Base-by-base conservation (phyloP, 1,140 invertebrate species). In the Drosophila pandora region DNA sequence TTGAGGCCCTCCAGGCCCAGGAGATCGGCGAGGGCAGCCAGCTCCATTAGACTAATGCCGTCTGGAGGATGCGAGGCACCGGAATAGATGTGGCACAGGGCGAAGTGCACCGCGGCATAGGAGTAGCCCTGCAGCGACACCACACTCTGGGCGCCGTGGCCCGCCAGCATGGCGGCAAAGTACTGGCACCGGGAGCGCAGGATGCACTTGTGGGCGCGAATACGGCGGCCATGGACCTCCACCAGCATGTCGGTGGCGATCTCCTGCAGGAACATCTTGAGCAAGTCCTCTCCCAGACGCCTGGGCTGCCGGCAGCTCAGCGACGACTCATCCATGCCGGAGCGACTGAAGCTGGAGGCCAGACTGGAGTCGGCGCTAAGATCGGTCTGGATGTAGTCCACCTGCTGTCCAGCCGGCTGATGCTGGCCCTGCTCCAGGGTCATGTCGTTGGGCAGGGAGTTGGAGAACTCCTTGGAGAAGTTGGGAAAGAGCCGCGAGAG, bases 21-120 rank as follows among this genome's bases (percentile, higher is more conserved):
- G 94, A 98, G 96, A 92, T 98, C 97, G 3, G 97, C 96, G 49
- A 98, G 90, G 0, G 96, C 96, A 0, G 97, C 95, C 56, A 98
- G 91, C 91, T 98, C 97, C 48, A 96, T 95, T 28, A 98, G 94
- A 89, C 95, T 96, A 61, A 97, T 95, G 2, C 95, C 94, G 75
- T 97, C 96, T 2, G 96, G 96, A 0, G 96, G 96, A 74, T 96
- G 95, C 45, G 96, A 95, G 13, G 96, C 95, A 3, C 97, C 97
- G 72, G 97, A 97, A 79, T 98, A 98, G 50, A 98, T 97, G 91
- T 98, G 97, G 76, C 97, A 97, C 49, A 98, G 90, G 0, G 96
- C 96, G 93, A 98, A 98, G 91, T 97, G 96, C 0, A 98, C 96
- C 1, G 95, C 95, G 59, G 95, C 95, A 68, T 96, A 97, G 2